A percentile compares a stretch with the other conserved stretches of the same genome.
These are phyloP conservation scores for Conopomorpha cramerella DNA, from an alignment of 1,140 invertebrate species.

Conservation along the genomic window DNA sequence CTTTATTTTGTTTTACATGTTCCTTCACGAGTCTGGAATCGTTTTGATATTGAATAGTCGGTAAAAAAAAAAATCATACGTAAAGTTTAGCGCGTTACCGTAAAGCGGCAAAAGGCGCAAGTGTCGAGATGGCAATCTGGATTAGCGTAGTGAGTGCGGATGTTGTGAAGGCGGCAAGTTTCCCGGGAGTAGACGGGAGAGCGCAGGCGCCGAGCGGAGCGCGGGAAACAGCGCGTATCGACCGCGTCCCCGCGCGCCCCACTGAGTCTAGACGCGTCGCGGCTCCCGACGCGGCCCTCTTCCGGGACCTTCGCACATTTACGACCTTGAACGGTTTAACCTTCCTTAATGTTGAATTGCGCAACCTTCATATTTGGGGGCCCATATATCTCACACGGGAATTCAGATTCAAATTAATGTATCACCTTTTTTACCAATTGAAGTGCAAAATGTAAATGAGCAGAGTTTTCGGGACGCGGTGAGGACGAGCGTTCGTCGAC, in stretches of 20 bases:
- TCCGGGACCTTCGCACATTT: slow-evolving; percentile 48
- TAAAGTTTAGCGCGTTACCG: too few relatives aligned
- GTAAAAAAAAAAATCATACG: too few relatives aligned
- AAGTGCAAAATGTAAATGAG: too few relatives aligned
- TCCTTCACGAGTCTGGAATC: too few relatives aligned
- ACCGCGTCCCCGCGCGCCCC: slow-evolving; percentile 28
- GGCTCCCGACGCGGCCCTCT: slow-evolving; percentile 15
- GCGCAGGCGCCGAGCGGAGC: slow-evolving; percentile 45
- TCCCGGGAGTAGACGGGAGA: slow-evolving; percentile 17
- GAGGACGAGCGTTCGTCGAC: slow-evolving; percentile 37
- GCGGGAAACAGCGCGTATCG: slow-evolving; percentile 57
- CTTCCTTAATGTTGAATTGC: slow-evolving; percentile 48
- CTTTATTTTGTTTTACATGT: background rate
- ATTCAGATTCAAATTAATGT: too few relatives aligned
- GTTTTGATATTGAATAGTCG: too few relatives aligned
- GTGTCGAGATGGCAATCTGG: too few relatives aligned
- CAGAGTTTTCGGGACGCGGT: slow-evolving; percentile 8
- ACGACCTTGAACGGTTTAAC: slow-evolving; percentile 56
- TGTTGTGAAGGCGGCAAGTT: slow-evolving; percentile 30
- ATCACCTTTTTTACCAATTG: too few relatives aligned
- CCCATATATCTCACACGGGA: slow-evolving; percentile 8
- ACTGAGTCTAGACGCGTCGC: slow-evolving; percentile 51
- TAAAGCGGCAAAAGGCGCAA: too few relatives aligned
- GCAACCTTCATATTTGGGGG: slow-evolving; percentile 17
- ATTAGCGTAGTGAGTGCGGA: too few relatives aligned